Evolutionary conservation across 2,113 vertebrate species (phyloP).

Genomic region (Zapornia atra): DNA sequence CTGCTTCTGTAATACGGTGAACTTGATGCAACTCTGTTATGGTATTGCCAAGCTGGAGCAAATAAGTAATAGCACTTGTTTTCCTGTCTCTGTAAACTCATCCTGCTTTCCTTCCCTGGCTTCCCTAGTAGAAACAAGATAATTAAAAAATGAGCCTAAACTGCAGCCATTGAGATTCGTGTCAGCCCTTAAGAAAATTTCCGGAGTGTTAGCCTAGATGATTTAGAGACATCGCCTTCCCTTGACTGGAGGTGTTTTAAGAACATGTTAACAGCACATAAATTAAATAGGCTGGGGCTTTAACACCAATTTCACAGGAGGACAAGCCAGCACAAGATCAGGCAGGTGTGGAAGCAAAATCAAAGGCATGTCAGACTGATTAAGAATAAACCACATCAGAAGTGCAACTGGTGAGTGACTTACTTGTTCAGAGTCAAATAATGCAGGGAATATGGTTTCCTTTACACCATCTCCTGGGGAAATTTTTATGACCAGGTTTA

Average conservation of each 20-base stretch:
- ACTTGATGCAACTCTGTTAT: neutral
- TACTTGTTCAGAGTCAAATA: neutral
- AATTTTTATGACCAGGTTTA: neutral
- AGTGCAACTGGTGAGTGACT: neutral
- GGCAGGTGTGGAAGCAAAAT: slow-evolving; percentile 34
- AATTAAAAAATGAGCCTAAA: neutral
- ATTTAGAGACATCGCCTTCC: neutral
- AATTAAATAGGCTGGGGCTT: slow-evolving; percentile 1
- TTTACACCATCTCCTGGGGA: neutral
- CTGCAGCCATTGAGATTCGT: neutral
- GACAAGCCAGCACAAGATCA: slow-evolving; percentile 41
- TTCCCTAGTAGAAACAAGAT: neutral
- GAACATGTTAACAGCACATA: neutral
- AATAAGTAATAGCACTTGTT: neutral
- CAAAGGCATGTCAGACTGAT: slow-evolving; percentile 19
- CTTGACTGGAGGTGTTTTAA: slow-evolving; percentile 7
- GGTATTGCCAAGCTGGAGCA: neutral
- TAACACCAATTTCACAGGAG: neutral
- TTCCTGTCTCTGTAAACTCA: neutral
- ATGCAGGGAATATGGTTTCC: neutral
- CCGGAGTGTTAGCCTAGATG: neutral
- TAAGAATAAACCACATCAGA: slow-evolving; percentile 47
- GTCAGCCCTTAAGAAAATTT: neutral
- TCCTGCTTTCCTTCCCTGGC: neutral
- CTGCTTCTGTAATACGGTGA: neutral